Percentiles rank a stretch among this genome's conserved stretches.
Evolutionary conservation across 2,888 invertebrate species (phyloP).

Genomic region (Cylindroiulus punctatus): DNA sequence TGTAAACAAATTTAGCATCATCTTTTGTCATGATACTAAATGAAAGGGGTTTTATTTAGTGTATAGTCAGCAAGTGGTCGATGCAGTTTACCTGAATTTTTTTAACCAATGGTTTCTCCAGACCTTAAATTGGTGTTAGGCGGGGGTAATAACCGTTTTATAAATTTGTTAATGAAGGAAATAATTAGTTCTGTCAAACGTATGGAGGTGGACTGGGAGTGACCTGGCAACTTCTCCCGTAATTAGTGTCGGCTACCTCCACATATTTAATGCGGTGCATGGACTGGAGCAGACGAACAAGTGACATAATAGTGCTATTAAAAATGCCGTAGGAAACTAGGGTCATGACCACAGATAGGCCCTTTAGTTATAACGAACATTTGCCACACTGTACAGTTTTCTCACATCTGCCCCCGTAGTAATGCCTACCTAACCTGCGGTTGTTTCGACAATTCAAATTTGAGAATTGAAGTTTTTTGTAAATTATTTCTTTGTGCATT

Average conservation of each 20-base stretch:
- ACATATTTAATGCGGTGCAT: background rate
- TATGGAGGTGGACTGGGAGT: background rate
- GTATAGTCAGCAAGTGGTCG: background rate
- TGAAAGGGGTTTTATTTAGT: too few relatives aligned
- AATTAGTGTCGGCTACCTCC: background rate
- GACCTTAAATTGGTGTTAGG: background rate
- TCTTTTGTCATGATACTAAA: too few relatives aligned
- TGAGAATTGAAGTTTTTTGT: too few relatives aligned
- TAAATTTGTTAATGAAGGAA: conserved; percentile 3
- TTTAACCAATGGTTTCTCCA: background rate
- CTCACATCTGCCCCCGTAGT: too few relatives aligned
- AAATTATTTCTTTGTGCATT: too few relatives aligned
- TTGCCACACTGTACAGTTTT: too few relatives aligned
- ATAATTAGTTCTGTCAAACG: conserved; percentile 18
- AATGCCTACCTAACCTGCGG: too few relatives aligned
- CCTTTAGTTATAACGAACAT: background rate
- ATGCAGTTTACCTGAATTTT: background rate
- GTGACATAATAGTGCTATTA: background rate
- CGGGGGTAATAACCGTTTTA: conserved; percentile 9
- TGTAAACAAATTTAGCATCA: too few relatives aligned
- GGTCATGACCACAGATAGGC: background rate
- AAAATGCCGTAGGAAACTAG: background rate
- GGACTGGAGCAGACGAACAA: background rate
- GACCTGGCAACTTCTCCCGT: background rate
- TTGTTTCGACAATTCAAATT: too few relatives aligned